These are phyloP conservation scores for Coregonus ussuriensis DNA, from an alignment of 2,797 vertebrate genomes.

Conservation along the genomic window DNA sequence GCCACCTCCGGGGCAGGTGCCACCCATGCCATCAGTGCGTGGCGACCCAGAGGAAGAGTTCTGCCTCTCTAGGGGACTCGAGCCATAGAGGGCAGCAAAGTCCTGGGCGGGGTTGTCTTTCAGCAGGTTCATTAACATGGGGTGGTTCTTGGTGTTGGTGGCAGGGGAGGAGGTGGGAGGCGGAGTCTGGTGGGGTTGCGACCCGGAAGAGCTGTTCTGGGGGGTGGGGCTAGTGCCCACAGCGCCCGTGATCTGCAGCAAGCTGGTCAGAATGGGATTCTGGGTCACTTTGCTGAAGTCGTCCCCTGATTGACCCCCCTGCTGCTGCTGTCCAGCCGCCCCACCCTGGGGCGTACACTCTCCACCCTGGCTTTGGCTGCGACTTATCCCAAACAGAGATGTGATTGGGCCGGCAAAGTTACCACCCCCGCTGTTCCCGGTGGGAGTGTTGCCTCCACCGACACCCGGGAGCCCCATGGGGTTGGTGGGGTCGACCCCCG, in stretches of 20 bases:
- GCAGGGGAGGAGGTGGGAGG: conserved; percentile 96
- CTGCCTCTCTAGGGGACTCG: conserved; percentile 93
- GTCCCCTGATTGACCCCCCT: conserved; percentile 81
- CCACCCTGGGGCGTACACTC: conserved; percentile 69
- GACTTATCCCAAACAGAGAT: conserved; percentile 87
- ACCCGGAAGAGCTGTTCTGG: conserved; percentile 77
- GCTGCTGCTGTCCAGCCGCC: conserved; percentile 67
- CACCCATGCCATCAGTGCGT: conserved; percentile 81
- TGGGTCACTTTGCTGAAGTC: conserved; percentile 98
- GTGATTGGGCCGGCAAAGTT: conserved; percentile 87
- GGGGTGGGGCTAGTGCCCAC: conserved; percentile 94
- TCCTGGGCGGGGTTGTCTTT: conserved; percentile 98
- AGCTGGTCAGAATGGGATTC: conserved; percentile 97
- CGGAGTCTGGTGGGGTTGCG: conserved; percentile 92
- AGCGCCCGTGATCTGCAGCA: conserved; percentile 95
- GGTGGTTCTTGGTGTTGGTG: conserved; percentile 99
- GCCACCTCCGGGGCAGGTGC: conserved; percentile 73
- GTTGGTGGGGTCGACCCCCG: conserved; percentile 74
- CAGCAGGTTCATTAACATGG: conserved; percentile 98
- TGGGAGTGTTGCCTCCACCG: conserved; percentile 82
- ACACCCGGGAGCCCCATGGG: conserved; percentile 87
- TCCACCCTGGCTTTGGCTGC: conserved; percentile 75
- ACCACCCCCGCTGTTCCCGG: conserved; percentile 66
- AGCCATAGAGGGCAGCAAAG: conserved; percentile 90
- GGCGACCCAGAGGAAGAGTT: conserved; percentile 94